Percentiles rank a stretch among this genome's conserved stretches.
Evolutionary conservation across 2,113 vertebrate genomes (phyloP).

Genomic region (Cheirogaleus medius): DNA sequence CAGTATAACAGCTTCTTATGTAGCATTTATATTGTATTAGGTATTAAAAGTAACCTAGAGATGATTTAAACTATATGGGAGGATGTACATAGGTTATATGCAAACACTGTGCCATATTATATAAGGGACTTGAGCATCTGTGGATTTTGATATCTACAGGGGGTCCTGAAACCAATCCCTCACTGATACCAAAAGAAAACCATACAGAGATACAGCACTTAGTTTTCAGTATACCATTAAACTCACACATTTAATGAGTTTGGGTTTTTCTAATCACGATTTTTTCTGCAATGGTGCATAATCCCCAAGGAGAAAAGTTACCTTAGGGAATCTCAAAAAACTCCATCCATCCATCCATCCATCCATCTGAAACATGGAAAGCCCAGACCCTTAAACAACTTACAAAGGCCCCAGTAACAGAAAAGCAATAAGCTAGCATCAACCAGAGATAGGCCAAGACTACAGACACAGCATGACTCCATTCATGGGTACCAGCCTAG

Average conservation of each 20-base stretch:
- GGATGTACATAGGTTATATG: background rate
- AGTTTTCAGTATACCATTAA: background rate
- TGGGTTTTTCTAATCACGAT: background rate
- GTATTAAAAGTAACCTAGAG: background rate
- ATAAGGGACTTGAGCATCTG: background rate
- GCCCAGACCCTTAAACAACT: background rate
- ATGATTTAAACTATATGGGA: background rate
- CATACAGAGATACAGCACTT: background rate
- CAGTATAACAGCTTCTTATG: background rate
- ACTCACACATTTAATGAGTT: background rate
- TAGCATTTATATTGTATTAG: background rate
- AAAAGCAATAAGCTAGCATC: background rate
- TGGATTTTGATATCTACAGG: background rate
- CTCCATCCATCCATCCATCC: background rate
- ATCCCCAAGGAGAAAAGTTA: background rate
- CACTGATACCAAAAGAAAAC: background rate
- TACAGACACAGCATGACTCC: background rate
- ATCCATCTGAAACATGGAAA: background rate
- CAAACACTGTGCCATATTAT: background rate
- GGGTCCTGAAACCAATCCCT: background rate
- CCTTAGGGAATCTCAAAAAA: background rate
- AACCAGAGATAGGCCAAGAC: background rate
- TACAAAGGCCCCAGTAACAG: background rate
- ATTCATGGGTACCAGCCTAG: fast-evolving
- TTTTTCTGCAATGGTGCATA: background rate